These are phyloP conservation scores for Nilaparvata lugens DNA, from an alignment of 1,140 invertebrate species.

Conservation along the genomic window DNA sequence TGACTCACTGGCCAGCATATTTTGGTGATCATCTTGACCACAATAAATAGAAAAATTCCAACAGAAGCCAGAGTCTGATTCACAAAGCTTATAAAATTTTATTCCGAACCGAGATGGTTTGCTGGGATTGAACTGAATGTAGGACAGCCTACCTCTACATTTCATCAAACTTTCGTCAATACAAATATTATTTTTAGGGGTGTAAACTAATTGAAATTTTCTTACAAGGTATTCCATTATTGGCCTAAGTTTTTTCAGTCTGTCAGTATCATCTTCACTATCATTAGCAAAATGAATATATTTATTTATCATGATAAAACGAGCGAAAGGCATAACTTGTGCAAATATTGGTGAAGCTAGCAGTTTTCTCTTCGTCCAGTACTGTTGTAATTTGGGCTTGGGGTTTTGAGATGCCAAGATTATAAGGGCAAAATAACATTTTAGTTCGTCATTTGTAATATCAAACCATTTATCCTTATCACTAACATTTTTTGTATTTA, in stretches of 20 bases:
- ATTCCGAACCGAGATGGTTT: conserved; percentile 3
- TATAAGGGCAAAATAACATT: not conserved
- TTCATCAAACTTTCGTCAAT: conserved; percentile 17
- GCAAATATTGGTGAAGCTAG: not conserved
- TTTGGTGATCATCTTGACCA: conserved; percentile 8
- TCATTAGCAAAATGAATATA: conserved; percentile 21
- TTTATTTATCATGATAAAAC: not conserved
- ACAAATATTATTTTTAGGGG: conserved; percentile 9
- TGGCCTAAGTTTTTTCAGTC: conserved; percentile 3
- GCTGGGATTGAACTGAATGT: conserved; percentile 16
- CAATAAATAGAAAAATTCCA: conserved; percentile 14
- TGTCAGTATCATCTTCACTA: conserved; percentile 12
- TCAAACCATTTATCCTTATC: conserved; percentile 8
- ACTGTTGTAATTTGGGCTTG: conserved; percentile 6
- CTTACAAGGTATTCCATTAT: conserved; percentile 5
- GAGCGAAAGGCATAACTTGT: conserved; percentile 11
- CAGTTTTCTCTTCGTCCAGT: not conserved
- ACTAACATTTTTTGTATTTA: not conserved
- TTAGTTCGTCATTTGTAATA: conserved; percentile 9
- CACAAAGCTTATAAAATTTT: not conserved
- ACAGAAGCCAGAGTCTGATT: not conserved
- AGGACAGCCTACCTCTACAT: conserved; percentile 14
- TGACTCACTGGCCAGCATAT: conserved; percentile 3
- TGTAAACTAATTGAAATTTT: conserved; percentile 17
- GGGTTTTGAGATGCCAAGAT: conserved; percentile 18